Evolutionary conservation across 2,888 invertebrate genomes (phyloP).

Genomic region (Megalurothrips usitatus): DNA sequence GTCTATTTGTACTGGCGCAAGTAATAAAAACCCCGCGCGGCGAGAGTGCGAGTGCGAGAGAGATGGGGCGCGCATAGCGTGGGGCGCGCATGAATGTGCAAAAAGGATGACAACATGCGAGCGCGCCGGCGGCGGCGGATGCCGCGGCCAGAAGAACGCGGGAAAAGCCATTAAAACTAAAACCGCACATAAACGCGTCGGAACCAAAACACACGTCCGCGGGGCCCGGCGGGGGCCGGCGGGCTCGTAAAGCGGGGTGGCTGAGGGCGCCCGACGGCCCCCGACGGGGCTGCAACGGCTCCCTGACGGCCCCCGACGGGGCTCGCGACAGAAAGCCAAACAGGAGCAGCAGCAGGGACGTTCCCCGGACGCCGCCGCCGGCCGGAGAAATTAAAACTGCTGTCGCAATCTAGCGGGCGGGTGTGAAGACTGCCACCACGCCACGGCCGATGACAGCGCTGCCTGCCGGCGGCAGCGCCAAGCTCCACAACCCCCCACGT

Average conservation of each 20-base stretch:
- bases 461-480: not conserved
- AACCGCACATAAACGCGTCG: conserved; percentile 6
- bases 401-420: conserved; percentile 12
- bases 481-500: not conserved
- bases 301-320: not conserved
- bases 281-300: not conserved
- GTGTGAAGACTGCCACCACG: not conserved
- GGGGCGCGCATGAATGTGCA: not conserved
- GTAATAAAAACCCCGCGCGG: too few species aligned
- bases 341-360: too few species aligned
- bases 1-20: too few species aligned
- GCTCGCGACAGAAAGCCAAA: too few species aligned
- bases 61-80: too few species aligned
- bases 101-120: not conserved
- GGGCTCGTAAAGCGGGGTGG: not conserved
- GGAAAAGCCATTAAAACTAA: not conserved
- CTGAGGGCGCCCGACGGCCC: not conserved
- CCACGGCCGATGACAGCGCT: not conserved
- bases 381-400: conserved; percentile 20
- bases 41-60: too few species aligned
- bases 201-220: conserved; percentile 12
- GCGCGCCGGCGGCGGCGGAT: not conserved
- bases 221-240: not conserved
- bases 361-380: too few species aligned
- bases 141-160: not conserved